Percentiles rank a stretch among this genome's conserved stretches.
phyloP scores from a whole-genome alignment of 53 echinoderm and acorn worm species.

The Arbacia lixula region DNA sequence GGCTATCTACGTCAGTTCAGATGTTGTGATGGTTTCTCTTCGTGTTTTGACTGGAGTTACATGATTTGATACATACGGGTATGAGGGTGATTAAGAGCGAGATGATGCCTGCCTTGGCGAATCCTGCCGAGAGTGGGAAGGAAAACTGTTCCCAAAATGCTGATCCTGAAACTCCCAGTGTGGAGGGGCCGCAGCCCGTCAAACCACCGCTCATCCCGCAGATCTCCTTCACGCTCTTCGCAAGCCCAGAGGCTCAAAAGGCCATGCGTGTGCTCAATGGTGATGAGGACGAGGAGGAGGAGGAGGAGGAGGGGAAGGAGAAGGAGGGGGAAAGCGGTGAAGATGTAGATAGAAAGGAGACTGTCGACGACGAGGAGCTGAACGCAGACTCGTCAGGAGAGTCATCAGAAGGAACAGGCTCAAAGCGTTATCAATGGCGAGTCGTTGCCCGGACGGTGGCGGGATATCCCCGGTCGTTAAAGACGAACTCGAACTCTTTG shows the following conservation, averaged over 20 bases:
- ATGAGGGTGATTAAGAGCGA: constrained; percentile 20
- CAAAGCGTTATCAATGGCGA: constrained; percentile 13
- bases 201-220: neutral
- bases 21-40: no score
- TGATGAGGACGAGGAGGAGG: constrained; percentile 2
- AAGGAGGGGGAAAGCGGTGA: neutral
- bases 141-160: neutral
- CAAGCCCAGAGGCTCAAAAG: constrained; percentile 41
- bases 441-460: constrained; percentile 12
- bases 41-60: no score
- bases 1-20: no score
- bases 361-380: neutral
- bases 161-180: neutral
- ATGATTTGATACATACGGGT: no score
- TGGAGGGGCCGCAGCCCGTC: neutral
- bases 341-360: neutral
- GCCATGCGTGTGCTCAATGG: constrained; percentile 9
- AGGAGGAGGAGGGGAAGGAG: neutral
- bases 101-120: constrained; percentile 5
- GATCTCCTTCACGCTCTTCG: constrained; percentile 28
- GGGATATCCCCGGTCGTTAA: neutral
- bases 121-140: neutral
- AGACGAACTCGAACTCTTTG: neutral
- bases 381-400: neutral
- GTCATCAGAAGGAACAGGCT: neutral